A percentile compares a stretch with the other conserved stretches of the same genome.
Evolutionary conservation across 2,888 invertebrate genomes (phyloP).

Genomic region (Trissoscelio sp.): DNA sequence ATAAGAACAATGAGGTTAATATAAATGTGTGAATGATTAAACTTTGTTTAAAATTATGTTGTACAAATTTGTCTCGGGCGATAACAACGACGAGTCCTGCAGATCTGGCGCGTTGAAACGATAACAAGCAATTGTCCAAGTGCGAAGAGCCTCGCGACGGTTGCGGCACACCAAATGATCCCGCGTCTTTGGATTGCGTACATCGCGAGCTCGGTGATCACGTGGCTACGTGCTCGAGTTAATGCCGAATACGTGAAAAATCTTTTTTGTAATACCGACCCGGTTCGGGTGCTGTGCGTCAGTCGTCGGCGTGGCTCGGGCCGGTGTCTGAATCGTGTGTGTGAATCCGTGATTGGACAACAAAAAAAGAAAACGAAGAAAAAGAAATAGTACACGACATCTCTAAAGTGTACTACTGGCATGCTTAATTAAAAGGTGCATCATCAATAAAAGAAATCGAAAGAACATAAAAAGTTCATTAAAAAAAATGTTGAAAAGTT

Average conservation of each 20-base stretch:
- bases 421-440: conserved; percentile 62
- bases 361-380: conserved; percentile 82
- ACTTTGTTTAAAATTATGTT: not conserved
- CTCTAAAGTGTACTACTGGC: conserved; percentile 78
- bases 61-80: conserved; percentile 49
- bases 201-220: conserved; percentile 31
- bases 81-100: conserved; percentile 50
- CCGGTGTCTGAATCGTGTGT: conserved; percentile 85
- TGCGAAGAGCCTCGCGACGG: conserved; percentile 22
- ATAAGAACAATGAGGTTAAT: too few species aligned
- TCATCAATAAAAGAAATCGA: conserved; percentile 26
- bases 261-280: conserved; percentile 93
- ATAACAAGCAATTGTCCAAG: conserved; percentile 18
- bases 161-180: conserved; percentile 38
- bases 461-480: too few species aligned
- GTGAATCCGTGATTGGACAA: conserved; percentile 82
- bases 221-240: conserved; percentile 85
- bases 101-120: conserved; percentile 10
- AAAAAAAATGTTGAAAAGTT: too few species aligned
- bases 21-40: too few species aligned
- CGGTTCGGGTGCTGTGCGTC: conserved; percentile 86
- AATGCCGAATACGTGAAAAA: conserved; percentile 93
- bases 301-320: conserved; percentile 88
- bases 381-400: conserved; percentile 80
- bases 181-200: conserved; percentile 37